Conservation (phyloP, 2,113 vertebrate genomes). For the Butorides virescens region DNA sequence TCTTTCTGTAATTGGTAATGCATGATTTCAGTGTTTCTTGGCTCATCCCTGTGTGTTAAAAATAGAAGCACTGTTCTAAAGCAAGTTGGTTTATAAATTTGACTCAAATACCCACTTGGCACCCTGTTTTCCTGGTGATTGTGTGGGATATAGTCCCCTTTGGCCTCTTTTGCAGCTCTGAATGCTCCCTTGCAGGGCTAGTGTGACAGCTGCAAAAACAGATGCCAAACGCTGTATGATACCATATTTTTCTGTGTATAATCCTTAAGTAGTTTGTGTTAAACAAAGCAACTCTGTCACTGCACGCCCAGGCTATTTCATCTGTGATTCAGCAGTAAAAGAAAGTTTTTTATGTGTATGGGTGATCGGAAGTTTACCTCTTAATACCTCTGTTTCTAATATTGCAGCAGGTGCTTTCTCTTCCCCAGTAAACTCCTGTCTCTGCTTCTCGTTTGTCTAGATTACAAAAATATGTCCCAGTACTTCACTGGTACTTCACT, state of each 20-base stretch:
- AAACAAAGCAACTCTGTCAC: not conserved
- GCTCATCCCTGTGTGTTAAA: conserved; percentile 6
- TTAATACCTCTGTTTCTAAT: not conserved
- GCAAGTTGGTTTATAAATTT: conserved; percentile 44
- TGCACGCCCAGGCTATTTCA: not conserved
- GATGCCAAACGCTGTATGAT: conserved; percentile 32
- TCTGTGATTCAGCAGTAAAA: not conserved
- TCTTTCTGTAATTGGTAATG: not conserved
- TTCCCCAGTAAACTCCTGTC: not conserved
- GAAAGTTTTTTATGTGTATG: not conserved
- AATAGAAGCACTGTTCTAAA: conserved; percentile 32
- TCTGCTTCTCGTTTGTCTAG: not conserved
- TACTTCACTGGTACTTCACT: not conserved
- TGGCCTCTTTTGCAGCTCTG: conserved; percentile 27
- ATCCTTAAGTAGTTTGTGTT: not conserved
- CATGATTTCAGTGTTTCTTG: conserved; percentile 15
- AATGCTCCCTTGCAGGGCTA: conserved; percentile 18
- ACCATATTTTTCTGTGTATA: not conserved
- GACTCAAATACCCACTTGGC: conserved; percentile 59
- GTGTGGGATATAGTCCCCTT: conserved; percentile 35
- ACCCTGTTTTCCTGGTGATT: conserved; percentile 38
- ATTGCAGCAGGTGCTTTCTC: not conserved
- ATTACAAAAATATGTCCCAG: not conserved
- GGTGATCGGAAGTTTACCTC: not conserved
- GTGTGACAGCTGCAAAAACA: conserved; percentile 58